phyloP scores from a whole-genome alignment of 2,888 invertebrate species.

The Autographa gamma region DNA sequence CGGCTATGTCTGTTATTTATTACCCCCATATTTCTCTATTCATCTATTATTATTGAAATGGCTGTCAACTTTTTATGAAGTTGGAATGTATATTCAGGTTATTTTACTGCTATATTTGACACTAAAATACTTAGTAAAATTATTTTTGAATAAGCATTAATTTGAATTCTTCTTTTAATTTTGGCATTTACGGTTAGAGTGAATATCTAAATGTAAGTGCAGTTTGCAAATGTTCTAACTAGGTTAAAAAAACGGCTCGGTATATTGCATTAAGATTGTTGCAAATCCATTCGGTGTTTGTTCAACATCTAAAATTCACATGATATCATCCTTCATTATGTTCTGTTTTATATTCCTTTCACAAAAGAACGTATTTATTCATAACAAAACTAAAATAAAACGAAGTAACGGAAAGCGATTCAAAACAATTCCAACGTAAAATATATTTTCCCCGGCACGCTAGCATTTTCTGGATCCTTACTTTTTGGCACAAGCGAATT shows the following conservation, averaged over 20 bases:
- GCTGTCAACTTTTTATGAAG: constrained; percentile 31
- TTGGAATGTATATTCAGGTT: constrained; percentile 10
- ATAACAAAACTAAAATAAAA: neutral
- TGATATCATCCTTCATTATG: neutral
- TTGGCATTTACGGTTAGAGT: no score
- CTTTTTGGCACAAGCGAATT: constrained; percentile 23
- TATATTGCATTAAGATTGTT: neutral
- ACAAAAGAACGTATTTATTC: neutral
- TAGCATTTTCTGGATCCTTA: constrained; percentile 7
- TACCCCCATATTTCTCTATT: constrained; percentile 50
- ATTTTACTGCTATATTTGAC: neutral
- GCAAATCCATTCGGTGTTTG: neutral
- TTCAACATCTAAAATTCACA: neutral
- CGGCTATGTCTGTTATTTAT: constrained; percentile 53
- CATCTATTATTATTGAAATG: constrained; percentile 54
- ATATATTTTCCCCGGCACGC: neutral
- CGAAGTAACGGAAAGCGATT: neutral
- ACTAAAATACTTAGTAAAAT: neutral
- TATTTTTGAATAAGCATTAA: no score
- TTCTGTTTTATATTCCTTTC: neutral
- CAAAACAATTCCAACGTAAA: neutral
- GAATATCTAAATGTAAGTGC: no score
- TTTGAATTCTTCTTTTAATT: no score
- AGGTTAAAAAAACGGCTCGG: neutral
- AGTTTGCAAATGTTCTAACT: no score